phyloP scores from a whole-genome alignment of 1,140 invertebrate species.

The Subanguina moxae region DNA sequence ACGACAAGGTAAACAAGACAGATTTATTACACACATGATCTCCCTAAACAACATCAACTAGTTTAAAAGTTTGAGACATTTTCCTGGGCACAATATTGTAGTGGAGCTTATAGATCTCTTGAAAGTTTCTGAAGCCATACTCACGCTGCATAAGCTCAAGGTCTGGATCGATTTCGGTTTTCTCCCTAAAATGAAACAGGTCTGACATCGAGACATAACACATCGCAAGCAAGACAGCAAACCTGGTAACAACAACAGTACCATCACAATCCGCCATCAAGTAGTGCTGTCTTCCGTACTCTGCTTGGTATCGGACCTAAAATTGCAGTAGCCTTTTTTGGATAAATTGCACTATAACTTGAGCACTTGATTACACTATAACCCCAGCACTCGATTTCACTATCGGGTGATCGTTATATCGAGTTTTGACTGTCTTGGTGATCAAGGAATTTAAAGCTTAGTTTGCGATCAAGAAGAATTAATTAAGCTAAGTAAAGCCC shows the following conservation, averaged over 20 bases:
- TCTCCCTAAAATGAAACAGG: slow-evolving; percentile 1
- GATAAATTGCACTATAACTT: too few relatives aligned
- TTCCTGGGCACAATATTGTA: slow-evolving; percentile 38
- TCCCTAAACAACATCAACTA: slow-evolving; percentile 38
- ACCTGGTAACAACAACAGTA: slow-evolving; percentile 26
- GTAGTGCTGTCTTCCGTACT: slow-evolving; percentile 11
- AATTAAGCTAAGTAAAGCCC: too few relatives aligned
- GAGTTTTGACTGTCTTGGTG: too few relatives aligned
- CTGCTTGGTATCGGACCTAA: slow-evolving; percentile 21
- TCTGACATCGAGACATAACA: too few relatives aligned
- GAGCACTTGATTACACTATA: too few relatives aligned
- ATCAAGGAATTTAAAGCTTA: too few relatives aligned
- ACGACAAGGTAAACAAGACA: background rate
- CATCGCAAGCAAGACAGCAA: slow-evolving; percentile 17
- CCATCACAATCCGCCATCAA: slow-evolving; percentile 29
- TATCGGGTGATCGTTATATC: too few relatives aligned
- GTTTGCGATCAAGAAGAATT: too few relatives aligned
- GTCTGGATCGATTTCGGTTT: slow-evolving; percentile 20
- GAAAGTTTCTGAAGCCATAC: slow-evolving; percentile 26
- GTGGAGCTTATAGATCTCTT: slow-evolving; percentile 36
- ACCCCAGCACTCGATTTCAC: too few relatives aligned
- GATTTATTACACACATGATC: slow-evolving; percentile 5
- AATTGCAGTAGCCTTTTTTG: background rate
- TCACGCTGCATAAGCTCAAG: slow-evolving; percentile 13
- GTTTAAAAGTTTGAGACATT: slow-evolving; percentile 44